Evolutionary conservation across 2,113 vertebrate genomes (phyloP).

Genomic region (Empidonax traillii): DNA sequence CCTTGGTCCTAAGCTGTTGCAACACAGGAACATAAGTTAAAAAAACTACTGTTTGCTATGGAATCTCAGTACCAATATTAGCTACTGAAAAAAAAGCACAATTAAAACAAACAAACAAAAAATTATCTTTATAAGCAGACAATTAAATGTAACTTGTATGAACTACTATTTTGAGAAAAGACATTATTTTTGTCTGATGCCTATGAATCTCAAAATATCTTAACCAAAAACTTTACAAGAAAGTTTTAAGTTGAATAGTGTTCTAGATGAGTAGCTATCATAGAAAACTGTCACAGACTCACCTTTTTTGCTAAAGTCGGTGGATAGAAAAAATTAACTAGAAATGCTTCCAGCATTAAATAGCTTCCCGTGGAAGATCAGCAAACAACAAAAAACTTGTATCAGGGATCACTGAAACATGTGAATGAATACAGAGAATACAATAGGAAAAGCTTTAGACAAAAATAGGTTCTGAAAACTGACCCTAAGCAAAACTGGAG

Average conservation of each 20-base stretch:
- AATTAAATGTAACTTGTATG: neutral
- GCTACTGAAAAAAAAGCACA: neutral
- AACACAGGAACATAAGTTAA: neutral
- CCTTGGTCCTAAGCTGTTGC: neutral
- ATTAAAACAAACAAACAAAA: neutral
- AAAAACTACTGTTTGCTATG: neutral
- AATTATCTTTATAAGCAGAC: neutral
- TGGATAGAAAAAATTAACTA: constrained; percentile 28
- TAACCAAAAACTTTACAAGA: neutral
- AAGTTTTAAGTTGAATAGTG: neutral
- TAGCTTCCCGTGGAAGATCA: neutral
- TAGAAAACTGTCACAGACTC: constrained; percentile 23
- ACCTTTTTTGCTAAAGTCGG: neutral
- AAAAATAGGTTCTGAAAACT: neutral
- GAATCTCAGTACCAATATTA: neutral
- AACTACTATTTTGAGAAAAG: neutral
- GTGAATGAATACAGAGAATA: neutral
- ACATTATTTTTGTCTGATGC: neutral
- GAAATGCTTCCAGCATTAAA: neutral
- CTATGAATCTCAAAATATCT: neutral
- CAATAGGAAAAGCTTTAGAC: neutral
- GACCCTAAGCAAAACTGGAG: neutral
- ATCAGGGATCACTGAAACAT: neutral
- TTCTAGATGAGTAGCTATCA: neutral
- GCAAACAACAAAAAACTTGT: neutral